phyloP scores from a whole-genome alignment of 2,797 vertebrate genomes.

The Eidolon dupreanum region DNA sequence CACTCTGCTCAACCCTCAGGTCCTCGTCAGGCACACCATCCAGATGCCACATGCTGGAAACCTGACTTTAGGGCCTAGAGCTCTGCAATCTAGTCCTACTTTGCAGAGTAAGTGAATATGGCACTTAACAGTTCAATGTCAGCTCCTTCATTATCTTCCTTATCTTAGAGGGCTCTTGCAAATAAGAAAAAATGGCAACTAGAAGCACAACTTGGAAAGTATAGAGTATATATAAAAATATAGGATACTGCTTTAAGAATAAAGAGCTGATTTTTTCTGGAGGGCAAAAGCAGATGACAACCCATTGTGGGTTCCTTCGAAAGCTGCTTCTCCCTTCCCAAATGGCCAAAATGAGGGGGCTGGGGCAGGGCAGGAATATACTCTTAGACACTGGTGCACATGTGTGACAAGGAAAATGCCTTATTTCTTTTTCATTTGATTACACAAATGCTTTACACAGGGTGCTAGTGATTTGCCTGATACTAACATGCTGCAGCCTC shows the following conservation, averaged over 20 bases:
- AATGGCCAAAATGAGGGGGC: not conserved
- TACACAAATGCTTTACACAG: not conserved
- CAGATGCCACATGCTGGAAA: not conserved
- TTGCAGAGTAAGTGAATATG: not conserved
- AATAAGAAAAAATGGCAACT: not conserved
- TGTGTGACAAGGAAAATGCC: not conserved
- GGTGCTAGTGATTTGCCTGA: not conserved
- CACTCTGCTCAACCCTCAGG: not conserved
- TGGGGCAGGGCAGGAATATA: rapidly evolving
- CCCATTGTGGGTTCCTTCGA: not conserved
- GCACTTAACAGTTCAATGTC: not conserved
- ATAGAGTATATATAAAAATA: not conserved
- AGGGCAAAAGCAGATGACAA: not conserved
- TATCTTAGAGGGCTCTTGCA: not conserved
- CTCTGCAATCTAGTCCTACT: not conserved
- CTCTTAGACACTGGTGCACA: not conserved
- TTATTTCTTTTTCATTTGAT: not conserved
- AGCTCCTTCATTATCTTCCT: not conserved
- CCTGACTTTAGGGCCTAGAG: not conserved
- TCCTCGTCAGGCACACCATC: not conserved
- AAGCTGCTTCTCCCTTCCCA: not conserved
- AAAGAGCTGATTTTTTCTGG: not conserved
- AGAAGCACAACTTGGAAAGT: not conserved
- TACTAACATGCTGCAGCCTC: not conserved
- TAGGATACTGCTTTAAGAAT: not conserved